Evolutionary conservation across 2,888 invertebrate genomes (phyloP).

Genomic region (Alentia gelatinosa): DNA sequence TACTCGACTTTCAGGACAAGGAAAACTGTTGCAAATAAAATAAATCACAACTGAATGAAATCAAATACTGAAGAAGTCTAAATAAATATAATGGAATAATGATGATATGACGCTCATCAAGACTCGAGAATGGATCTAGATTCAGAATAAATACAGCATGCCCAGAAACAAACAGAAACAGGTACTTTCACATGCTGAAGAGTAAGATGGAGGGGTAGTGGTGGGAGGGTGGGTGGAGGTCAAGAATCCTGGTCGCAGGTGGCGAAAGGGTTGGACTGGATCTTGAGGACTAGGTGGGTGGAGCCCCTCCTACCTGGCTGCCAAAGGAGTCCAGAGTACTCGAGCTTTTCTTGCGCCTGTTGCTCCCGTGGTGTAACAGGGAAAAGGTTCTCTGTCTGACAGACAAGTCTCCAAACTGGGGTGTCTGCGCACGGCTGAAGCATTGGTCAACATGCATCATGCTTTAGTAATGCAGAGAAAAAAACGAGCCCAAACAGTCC

Average conservation of each 20-base stretch:
- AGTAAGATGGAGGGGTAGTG: background rate
- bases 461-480: conserved; percentile 16
- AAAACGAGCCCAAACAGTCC: too few species aligned
- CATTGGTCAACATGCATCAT: conserved; percentile 67
- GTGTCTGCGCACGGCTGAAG: conserved; percentile 70
- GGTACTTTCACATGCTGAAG: background rate
- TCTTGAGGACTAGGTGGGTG: background rate
- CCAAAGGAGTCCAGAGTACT: conserved; percentile 6
- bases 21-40: background rate
- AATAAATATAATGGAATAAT: background rate
- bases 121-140: too few species aligned
- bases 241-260: background rate
- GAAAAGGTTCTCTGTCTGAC: conserved; percentile 78
- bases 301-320: conserved; percentile 33
- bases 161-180: background rate
- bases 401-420: conserved; percentile 64
- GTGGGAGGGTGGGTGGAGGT: background rate
- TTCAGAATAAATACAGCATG: too few species aligned
- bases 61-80: background rate
- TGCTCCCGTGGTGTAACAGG: conserved; percentile 72
- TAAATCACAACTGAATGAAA: background rate
- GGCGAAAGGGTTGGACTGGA: background rate
- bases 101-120: background rate
- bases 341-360: background rate
- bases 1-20: background rate